These are phyloP conservation scores for Numida meleagris DNA, from an alignment of 2,113 vertebrate genomes.

Conservation along the genomic window DNA sequence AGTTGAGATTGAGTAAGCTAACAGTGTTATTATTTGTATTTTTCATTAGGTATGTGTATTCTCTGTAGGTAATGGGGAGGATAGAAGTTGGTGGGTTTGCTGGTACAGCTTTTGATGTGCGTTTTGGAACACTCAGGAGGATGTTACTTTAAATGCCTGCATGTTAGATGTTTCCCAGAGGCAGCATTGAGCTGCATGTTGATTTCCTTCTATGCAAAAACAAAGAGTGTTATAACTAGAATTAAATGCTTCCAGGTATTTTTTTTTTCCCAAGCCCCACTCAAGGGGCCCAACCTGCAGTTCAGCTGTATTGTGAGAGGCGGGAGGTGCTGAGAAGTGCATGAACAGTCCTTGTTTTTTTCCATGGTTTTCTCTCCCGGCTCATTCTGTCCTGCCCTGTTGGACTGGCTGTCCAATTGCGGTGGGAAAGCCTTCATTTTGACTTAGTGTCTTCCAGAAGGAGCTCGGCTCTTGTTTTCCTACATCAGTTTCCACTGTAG, in stretches of 20 bases:
- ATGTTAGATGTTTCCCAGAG: neutral
- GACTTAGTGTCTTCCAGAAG: neutral
- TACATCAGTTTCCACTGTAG: neutral
- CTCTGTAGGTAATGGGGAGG: neutral
- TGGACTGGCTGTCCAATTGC: neutral
- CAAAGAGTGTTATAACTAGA: neutral
- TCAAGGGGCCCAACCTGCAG: neutral
- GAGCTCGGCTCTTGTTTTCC: neutral
- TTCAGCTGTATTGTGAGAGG: neutral
- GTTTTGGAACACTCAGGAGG: neutral
- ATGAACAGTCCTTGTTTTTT: neutral
- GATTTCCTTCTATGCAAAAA: neutral
- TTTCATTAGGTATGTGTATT: neutral
- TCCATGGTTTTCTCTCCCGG: neutral
- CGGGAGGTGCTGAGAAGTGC: neutral
- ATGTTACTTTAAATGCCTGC: neutral
- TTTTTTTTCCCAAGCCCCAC: neutral
- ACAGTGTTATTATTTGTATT: neutral
- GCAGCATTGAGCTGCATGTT: neutral
- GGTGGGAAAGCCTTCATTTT: neutral
- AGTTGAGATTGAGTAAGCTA: neutral
- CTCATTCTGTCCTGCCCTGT: neutral
- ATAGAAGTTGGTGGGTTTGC: neutral
- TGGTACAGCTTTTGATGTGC: neutral
- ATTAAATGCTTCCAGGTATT: neutral